Base-by-base conservation (phyloP, 2,888 invertebrate genomes). In the Cotesia congregata region DNA sequence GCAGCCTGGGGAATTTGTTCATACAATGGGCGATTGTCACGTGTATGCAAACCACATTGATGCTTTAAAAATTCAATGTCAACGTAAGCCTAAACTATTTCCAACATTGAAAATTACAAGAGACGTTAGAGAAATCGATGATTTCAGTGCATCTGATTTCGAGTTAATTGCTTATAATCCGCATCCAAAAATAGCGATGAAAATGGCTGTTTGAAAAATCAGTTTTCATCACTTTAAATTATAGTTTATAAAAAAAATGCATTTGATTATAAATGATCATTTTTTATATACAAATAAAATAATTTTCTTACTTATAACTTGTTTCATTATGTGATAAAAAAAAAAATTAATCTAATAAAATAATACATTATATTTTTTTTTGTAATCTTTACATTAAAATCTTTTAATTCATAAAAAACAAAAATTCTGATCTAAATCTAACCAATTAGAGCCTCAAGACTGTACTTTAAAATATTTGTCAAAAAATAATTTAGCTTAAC, bases 1-100 rank as follows among this genome's bases (percentile, higher is more conserved):
- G 12, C 89, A 96, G 94, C 93, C 97, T 70, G 97, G 96, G 59
- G 98, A 98, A 81, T 97, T 99, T 87, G 91, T 99, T 1, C 98
- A 98, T 89, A 96, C 97, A 0, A 92, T 98, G 82, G 99, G 99
- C 9, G 99, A 99, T 90, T 95, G 97, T 62, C 99, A 99, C 90
- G 94, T 99, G 0, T 99, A 99, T 87, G 89, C 93, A 7, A 98
- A 97, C 88, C 99, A 99, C 87, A 90, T 97, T 38, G 94, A 95
- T 74, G 94, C 97, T 0, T 90, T 99, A 0, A 92, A 94, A 85
- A 92, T 93, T 83, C 98, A 99, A 90, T 83, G 98, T 30, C 89
- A 92, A 83, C 93, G 99, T 72, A 91, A 90, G 74, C 98, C 98
- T 0, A 92, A 92, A 72, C 92, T 94, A 7, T 98, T 98, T 87